These are phyloP conservation scores for Rhynchomys soricoides DNA, from an alignment of 2,113 vertebrate genomes.

Conservation along the genomic window DNA sequence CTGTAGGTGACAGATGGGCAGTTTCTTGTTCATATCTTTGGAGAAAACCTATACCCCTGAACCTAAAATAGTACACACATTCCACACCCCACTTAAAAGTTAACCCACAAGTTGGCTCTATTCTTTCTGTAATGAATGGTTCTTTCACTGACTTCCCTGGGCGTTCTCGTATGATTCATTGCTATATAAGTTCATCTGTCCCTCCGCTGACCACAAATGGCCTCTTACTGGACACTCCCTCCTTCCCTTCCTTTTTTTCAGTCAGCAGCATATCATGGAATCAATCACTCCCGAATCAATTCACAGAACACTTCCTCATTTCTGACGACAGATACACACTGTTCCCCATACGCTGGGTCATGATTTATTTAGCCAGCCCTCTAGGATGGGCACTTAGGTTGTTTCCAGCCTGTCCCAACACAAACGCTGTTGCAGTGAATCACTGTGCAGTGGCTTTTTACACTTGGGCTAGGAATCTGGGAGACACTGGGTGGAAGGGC, in stretches of 20 bases:
- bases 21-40: not conserved
- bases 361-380: not conserved
- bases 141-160: not conserved
- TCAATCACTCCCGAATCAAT: not conserved
- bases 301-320: slow-evolving; percentile 29
- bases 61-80: not conserved
- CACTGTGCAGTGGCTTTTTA: not conserved
- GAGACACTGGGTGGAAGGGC: not conserved
- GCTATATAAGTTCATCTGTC: not conserved
- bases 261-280: not conserved
- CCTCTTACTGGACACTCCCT: not conserved
- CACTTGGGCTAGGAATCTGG: not conserved
- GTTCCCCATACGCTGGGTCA: fast-evolving
- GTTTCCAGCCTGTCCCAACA: slow-evolving; percentile 58
- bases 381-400: slow-evolving; percentile 43
- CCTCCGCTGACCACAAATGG: not conserved
- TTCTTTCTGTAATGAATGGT: not conserved
- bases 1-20: not conserved
- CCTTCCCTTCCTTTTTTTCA: not conserved
- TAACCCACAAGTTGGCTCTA: no score
- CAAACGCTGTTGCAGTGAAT: not conserved
- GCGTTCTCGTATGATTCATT: not conserved
- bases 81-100: not conserved
- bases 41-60: not conserved
- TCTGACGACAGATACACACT: not conserved